Percentiles rank a stretch among this genome's conserved stretches.
These are phyloP conservation scores for Acanthiza pusilla DNA, from an alignment of 2,797 vertebrate species.

Conservation along the genomic window DNA sequence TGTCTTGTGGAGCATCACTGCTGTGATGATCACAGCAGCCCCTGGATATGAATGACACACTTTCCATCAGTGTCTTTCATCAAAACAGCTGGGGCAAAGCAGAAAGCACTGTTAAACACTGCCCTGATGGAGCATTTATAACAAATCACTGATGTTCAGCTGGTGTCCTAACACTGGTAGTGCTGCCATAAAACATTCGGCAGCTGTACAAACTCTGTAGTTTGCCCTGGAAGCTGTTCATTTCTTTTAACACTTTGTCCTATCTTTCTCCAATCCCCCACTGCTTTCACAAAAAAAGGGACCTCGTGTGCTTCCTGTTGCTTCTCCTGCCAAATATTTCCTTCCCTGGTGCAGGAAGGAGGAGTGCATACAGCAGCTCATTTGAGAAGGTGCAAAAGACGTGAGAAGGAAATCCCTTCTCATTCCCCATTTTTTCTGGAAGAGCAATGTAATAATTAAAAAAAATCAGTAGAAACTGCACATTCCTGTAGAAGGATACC, in stretches of 20 bases:
- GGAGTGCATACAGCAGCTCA: neutral
- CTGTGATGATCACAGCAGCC: neutral
- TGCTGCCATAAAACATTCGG: neutral
- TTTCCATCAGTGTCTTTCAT: neutral
- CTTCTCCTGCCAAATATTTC: neutral
- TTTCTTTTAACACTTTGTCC: neutral
- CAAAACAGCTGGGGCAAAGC: neutral
- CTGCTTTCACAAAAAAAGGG: neutral
- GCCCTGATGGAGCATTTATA: neutral
- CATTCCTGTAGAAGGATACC: neutral
- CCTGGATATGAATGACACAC: rapidly evolving
- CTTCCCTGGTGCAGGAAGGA: neutral
- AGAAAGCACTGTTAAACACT: neutral
- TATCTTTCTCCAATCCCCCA: neutral
- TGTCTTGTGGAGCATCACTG: neutral
- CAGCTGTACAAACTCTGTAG: neutral
- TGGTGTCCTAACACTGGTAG: neutral
- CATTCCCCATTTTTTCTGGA: neutral
- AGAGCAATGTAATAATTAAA: neutral
- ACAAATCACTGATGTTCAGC: neutral
- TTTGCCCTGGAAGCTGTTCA: neutral
- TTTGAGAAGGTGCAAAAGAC: neutral
- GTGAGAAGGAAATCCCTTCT: neutral
- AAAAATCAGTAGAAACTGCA: neutral
- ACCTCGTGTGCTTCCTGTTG: neutral